phyloP scores from a whole-genome alignment of 2,113 vertebrate species.

The Eonycteris spelaea region DNA sequence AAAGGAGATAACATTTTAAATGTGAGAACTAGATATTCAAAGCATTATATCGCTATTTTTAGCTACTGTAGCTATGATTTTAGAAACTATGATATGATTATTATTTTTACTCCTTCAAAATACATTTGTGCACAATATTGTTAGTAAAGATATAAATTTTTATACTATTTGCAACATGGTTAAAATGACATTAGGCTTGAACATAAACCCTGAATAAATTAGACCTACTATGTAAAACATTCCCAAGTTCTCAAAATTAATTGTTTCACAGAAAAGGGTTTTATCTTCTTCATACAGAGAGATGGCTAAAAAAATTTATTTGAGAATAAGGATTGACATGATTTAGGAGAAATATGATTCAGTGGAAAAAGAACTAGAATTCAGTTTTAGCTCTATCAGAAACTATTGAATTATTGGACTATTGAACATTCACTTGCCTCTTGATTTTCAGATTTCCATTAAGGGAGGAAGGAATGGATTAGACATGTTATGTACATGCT shows the following conservation, averaged over 20 bases:
- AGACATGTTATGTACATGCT: not conserved
- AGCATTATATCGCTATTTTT: constrained; percentile 23
- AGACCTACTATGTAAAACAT: not conserved
- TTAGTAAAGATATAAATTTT: constrained; percentile 56
- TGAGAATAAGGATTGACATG: not conserved
- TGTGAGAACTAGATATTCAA: not conserved
- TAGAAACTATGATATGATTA: constrained; percentile 36
- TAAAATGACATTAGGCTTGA: constrained; percentile 6
- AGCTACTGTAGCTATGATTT: constrained; percentile 59
- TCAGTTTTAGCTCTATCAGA: not conserved
- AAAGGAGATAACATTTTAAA: not conserved
- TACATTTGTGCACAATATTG: constrained; percentile 42
- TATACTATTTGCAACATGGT: not conserved
- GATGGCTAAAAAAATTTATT: not conserved
- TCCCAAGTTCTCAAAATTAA: not conserved
- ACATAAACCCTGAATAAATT: constrained; percentile 45
- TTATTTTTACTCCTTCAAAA: constrained; percentile 56
- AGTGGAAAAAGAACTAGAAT: not conserved
- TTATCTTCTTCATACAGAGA: not conserved
- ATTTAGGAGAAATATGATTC: not conserved
- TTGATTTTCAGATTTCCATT: not conserved
- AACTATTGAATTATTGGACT: not conserved
- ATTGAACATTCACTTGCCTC: not conserved
- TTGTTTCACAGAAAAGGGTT: not conserved
- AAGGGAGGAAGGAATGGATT: accelerated